Base-by-base conservation (phyloP, 2,888 invertebrate genomes). In the Lucinisca nassula region DNA sequence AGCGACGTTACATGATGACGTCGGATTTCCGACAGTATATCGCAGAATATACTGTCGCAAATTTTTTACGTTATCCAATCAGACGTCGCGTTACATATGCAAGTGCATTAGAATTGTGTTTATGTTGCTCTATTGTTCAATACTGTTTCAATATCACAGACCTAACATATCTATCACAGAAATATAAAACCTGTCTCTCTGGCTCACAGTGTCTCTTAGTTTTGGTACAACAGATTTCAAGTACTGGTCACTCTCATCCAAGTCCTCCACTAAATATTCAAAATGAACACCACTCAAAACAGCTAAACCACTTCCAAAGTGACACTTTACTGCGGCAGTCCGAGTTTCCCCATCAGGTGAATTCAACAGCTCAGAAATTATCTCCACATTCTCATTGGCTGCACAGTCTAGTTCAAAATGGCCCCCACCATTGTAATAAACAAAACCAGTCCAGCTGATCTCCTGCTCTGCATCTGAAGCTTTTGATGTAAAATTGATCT, bases 221-320 rank as follows among this genome's bases (percentile, higher is more conserved):
- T 35, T 67, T 1, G 67, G 67, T 21, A 67, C 21, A 10, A 67
- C 35, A 1, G 32, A 14, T 35, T 67, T 67, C 35, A 67, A 67
- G 35, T 67, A 24, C 17, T 67, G 32, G 35, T 67, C 67, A 32
- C 1, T 67, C n/a, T 83, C 70, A 35, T 93, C 88, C 17, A 94
- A 79, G 30, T 90, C 85, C 8, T 90, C 84, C 0, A 83, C 83
- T 17, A 90, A 79, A 82, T 91, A 95, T 80, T 95, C 95, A 61
- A 94, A 79, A 88, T 95, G 95, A 8, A 93, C 91, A 6, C 93
- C 93, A 75, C 92, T 92, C 32, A 95, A 82, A 14, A 95, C 83
- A 12, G 94, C 95, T 10, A 61, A 27, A 8, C 95, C 95, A 24
- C 85, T 78, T 8, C 94, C 94, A 8, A 94, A 89, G 6, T 81